Base-by-base conservation (phyloP, 2,797 vertebrate species). In the Alosa sapidissima region DNA sequence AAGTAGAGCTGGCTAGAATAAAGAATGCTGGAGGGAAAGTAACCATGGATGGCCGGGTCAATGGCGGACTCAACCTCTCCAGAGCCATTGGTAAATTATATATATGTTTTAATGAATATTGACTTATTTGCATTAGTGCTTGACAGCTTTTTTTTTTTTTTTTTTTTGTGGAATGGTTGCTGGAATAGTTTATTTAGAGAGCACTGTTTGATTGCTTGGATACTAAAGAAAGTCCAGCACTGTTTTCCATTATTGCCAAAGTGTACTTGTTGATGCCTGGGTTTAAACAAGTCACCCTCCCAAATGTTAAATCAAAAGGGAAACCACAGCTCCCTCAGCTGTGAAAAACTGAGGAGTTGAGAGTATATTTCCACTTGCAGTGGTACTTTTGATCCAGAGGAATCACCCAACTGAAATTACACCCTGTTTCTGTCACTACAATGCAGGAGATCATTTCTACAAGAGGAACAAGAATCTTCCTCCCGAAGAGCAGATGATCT, bases 401-500 rank as follows among this genome's bases (percentile, higher is more conserved):
- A 65, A 41, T 41, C 41, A 2, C 41, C 41, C 41, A 2, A 41
- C 41, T 41, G 41, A 41, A 41, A 41, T 41, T 4, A 2, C 41
- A 28, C 54, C 54, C 52, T 16, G 21, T 58, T 21, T 3, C 68
- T 41, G 5, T 78, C 7, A 8, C 72, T 21, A 7, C 36, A 45
- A 41, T 86, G 45, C 47, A 90, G 98, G 98, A 81, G 98, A 99
- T 92, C 98, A 99, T 92, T 99, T 99, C 93, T 99, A 99, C 88
- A 99, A 99, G 92, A 95, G 98, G 89, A 99, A 99, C 94, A 97
- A 97, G 93, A 94, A 93, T 84, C 95, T 99, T 72, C 96, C 97
- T 5, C 96, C 98, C 0, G 97, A 99, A 87, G 97, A 99, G 87
- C 98, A 99, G 94, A 99, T 99, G 98, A 99, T 99, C 89, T 99